Base-by-base conservation (phyloP, 2,888 invertebrate genomes). In the Lepidocyrtoides sp. region DNA sequence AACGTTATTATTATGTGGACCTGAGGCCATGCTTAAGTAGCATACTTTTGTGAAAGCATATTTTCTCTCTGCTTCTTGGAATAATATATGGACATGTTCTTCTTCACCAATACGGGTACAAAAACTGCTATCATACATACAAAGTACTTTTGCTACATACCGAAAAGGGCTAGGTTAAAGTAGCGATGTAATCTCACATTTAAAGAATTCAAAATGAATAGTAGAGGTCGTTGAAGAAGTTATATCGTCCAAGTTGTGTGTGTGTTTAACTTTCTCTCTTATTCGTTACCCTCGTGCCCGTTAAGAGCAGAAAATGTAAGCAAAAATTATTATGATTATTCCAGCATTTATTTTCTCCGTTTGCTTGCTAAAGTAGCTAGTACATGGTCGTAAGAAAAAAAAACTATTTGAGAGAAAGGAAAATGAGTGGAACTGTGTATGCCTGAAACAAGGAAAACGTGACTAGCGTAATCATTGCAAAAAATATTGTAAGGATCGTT, bases 321-420 rank as follows among this genome's bases (percentile, higher is more conserved):
- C 82, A 82, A 82, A 82, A 82, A 82, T 82, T 82, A 82, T 82
- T 82, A 82, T 82, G 82, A 82, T 82, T 82, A 82, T 82, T 82
- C 82, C 63, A 82, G 60, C 82, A 60, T 23, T 82, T 60, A 51
- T 82, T 63, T 60, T 41, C 10, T 44, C 60, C 12, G 23, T 60
- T 54, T 29, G 10, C 82, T 82, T 20, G 41, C 2, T 82, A 41
- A 41, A 17, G 32, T 82, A 41, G 54, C 44, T 63, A 14, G n/a
- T 12, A 0, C 29, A 17, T 23, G 4, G 77, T 29, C 3, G 29
- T n/a, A 54, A 44, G 77, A n/a, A 48, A 72, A 77, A 48, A 26
- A 51, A 10, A 7, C 1, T 72, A 77, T 14, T 10, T 77, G 29
- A 77, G 77, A 48, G 48, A 17, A 75, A 75, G 51, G 29, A 51